Conservation (phyloP, 2,797 vertebrate species). For the Prunella strophiata region DNA sequence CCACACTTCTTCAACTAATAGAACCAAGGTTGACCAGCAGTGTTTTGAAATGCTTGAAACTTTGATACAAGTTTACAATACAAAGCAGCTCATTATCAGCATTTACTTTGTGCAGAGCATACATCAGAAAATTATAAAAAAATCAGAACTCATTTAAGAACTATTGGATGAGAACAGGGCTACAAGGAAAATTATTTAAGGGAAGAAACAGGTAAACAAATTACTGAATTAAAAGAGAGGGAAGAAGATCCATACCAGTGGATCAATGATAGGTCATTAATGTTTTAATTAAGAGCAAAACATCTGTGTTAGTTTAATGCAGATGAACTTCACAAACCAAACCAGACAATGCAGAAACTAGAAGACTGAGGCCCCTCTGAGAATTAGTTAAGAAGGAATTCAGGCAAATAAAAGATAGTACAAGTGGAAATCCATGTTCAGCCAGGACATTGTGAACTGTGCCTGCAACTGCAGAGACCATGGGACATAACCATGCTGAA, state of each 20-base stretch:
- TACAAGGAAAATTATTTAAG: neutral
- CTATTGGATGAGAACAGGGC: neutral
- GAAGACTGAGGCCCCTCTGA: neutral
- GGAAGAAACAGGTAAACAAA: neutral
- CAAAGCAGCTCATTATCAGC: neutral
- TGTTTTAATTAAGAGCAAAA: neutral
- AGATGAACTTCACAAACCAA: neutral
- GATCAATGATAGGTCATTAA: neutral
- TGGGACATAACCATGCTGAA: rapidly evolving
- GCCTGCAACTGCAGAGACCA: neutral
- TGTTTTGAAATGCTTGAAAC: neutral
- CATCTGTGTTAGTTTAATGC: neutral
- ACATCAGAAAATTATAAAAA: neutral
- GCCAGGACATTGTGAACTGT: neutral
- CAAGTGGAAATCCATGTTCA: neutral
- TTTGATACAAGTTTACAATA: neutral
- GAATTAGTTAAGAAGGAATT: neutral
- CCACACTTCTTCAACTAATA: neutral
- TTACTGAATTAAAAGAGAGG: neutral
- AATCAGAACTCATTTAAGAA: neutral
- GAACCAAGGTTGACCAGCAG: neutral
- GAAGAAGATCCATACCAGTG: neutral
- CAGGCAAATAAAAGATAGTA: neutral
- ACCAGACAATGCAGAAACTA: neutral
- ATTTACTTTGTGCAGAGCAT: neutral